These are phyloP conservation scores for Rhopalosiphum nymphaeae DNA, from an alignment of 2,888 invertebrate genomes.

Conservation along the genomic window DNA sequence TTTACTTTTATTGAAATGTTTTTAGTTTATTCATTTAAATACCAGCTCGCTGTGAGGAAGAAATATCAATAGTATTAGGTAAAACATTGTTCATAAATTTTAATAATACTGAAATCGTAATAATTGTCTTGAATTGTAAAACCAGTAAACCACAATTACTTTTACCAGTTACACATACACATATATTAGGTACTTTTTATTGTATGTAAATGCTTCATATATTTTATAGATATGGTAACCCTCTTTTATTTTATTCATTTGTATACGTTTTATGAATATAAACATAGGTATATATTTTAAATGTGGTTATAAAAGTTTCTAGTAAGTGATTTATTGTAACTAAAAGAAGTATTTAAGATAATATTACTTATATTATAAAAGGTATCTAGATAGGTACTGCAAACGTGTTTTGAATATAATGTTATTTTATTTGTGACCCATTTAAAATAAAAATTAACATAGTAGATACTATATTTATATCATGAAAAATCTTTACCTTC, in stretches of 20 bases:
- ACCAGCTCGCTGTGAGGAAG: conserved; percentile 49
- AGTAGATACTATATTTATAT: conserved; percentile 39
- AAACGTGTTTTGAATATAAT: conserved; percentile 41
- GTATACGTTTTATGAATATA: not conserved
- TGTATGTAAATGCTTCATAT: conserved; percentile 50
- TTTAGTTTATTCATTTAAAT: not conserved
- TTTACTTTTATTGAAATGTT: not conserved
- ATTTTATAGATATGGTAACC: conserved; percentile 47
- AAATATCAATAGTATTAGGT: conserved; percentile 45
- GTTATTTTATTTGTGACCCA: conserved; percentile 36
- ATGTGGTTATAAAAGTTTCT: not conserved
- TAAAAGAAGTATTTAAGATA: conserved; percentile 33
- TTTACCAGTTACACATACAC: conserved; percentile 12
- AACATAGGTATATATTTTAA: conserved; percentile 24
- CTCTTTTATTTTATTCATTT: conserved; percentile 18
- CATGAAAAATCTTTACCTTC: not conserved
- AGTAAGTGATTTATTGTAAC: conserved; percentile 29
- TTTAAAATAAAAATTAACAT: conserved; percentile 54
- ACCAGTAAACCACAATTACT: not conserved
- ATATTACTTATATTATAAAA: conserved; percentile 11
- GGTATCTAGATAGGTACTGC: not conserved
- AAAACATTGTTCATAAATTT: conserved; percentile 39
- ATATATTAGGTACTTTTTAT: conserved; percentile 35
- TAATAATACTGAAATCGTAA: not conserved
- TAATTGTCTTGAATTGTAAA: conserved; percentile 10